phyloP scores from a whole-genome alignment of 2,113 vertebrate species.

The Corynorhinus townsendii region DNA sequence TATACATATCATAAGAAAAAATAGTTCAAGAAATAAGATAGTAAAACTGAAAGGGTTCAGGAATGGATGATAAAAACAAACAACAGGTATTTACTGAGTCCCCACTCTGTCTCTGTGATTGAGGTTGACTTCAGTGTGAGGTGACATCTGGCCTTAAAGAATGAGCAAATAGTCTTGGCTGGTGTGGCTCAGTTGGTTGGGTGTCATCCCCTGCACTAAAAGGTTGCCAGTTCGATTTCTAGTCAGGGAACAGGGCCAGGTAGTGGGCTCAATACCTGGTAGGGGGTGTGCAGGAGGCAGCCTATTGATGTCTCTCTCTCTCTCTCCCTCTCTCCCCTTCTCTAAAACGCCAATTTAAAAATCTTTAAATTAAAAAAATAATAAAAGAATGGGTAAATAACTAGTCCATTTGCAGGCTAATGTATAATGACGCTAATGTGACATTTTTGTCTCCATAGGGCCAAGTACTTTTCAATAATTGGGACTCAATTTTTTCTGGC shows the following conservation, averaged over 20 bases:
- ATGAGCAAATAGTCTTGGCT: neutral
- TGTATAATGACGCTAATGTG: neutral
- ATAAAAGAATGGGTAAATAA: neutral
- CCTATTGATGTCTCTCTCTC: neutral
- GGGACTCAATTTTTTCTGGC: conserved; percentile 91
- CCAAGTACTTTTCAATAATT: conserved; percentile 91
- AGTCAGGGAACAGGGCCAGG: neutral
- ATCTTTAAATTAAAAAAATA: neutral
- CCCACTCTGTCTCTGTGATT: neutral
- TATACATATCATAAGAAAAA: neutral
- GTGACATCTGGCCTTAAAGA: neutral
- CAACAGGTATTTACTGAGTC: neutral
- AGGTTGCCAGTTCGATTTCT: neutral
- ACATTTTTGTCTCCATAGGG: conserved; percentile 82
- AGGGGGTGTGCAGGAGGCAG: neutral
- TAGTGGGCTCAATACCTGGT: neutral
- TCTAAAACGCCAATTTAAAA: neutral
- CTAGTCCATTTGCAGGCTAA: neutral
- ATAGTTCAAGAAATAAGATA: neutral
- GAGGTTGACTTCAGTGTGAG: neutral
- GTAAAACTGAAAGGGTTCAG: neutral
- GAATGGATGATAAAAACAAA: neutral
- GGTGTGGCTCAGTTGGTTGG: neutral
- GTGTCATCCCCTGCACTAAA: neutral
- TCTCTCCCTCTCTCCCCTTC: too few species aligned